Conservation (phyloP, 2,888 invertebrate genomes). For the Salpingus planirostris region DNA sequence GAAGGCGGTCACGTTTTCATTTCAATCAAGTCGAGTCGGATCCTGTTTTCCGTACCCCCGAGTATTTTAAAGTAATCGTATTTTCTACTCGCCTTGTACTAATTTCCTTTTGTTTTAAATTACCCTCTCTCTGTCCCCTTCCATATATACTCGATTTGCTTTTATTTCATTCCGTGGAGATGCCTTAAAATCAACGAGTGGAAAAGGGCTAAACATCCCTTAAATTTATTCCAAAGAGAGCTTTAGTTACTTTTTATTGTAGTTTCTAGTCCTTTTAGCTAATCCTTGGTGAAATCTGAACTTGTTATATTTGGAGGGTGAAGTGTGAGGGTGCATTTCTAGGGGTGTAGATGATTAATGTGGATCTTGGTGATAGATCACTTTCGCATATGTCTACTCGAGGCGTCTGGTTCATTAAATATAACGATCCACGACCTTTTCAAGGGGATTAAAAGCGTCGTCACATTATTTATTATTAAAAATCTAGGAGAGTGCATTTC, state of each 20-base stretch:
- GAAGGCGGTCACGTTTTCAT: slow-evolving; percentile 17
- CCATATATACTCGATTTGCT: too few relatives aligned
- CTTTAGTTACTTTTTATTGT: too few relatives aligned
- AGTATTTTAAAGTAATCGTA: slow-evolving; percentile 19
- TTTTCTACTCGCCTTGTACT: slow-evolving; percentile 22
- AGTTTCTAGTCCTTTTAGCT: too few relatives aligned
- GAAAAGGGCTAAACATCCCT: too few relatives aligned
- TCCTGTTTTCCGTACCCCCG: slow-evolving; percentile 14
- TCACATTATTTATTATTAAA: too few relatives aligned
- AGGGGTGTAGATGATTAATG: slow-evolving; percentile 31
- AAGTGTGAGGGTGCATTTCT: too few relatives aligned
- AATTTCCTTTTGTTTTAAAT: slow-evolving; percentile 24
- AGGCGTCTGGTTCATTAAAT: slow-evolving; percentile 29
- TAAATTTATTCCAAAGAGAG: too few relatives aligned
- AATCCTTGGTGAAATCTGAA: too few relatives aligned
- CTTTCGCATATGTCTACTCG: slow-evolving; percentile 25
- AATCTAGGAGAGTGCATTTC: too few relatives aligned
- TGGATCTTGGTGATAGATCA: slow-evolving; percentile 27
- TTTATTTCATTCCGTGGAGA: slow-evolving; percentile 21
- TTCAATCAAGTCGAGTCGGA: slow-evolving; percentile 19
- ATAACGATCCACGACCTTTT: slow-evolving; percentile 18
- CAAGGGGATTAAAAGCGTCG: slow-evolving; percentile 16
- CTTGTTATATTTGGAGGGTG: too few relatives aligned
- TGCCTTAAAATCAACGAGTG: too few relatives aligned
- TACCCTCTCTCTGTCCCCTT: slow-evolving; percentile 14